phyloP scores from a whole-genome alignment of 2,888 invertebrate genomes.

The Apamea monoglypha region DNA sequence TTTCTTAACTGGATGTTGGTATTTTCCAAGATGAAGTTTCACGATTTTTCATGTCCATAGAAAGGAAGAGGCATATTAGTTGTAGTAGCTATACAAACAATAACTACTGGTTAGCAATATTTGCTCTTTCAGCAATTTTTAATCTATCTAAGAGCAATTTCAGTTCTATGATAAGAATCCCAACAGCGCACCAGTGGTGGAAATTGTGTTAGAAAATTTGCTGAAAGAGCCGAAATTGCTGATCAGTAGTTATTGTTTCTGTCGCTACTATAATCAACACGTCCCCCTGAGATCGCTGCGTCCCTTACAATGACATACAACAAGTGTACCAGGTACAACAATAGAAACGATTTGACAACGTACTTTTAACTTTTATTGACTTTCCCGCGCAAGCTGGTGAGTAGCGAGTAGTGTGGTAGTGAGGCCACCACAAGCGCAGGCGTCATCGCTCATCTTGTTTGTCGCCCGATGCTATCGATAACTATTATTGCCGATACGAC shows the following conservation, averaged over 20 bases:
- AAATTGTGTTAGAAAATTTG: background rate
- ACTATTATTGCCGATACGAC: conserved; percentile 86
- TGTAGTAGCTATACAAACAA: background rate
- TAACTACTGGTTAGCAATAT: background rate
- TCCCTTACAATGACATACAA: conserved; percentile 30
- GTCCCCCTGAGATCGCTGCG: conserved; percentile 29
- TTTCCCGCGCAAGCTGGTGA: conserved; percentile 71
- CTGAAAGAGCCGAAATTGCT: background rate
- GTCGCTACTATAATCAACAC: conserved; percentile 19
- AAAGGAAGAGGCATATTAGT: background rate
- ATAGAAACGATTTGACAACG: conserved; percentile 64
- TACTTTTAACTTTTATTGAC: conserved; percentile 77
- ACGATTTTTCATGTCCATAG: background rate
- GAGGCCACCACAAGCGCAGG: conserved; percentile 63
- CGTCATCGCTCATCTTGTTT: conserved; percentile 82
- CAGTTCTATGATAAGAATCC: background rate
- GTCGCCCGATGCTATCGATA: conserved; percentile 81
- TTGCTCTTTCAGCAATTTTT: background rate
- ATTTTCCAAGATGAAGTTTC: conserved; percentile 24
- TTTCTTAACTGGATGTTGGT: conserved; percentile 23
- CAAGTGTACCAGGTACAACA: conserved; percentile 49
- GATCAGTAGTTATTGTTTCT: conserved; percentile 8
- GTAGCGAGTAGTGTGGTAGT: conserved; percentile 39
- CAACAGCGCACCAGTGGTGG: background rate
- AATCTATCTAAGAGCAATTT: background rate